Base-by-base conservation (phyloP, 2,113 vertebrate species). In the Phaetusa simplex region DNA sequence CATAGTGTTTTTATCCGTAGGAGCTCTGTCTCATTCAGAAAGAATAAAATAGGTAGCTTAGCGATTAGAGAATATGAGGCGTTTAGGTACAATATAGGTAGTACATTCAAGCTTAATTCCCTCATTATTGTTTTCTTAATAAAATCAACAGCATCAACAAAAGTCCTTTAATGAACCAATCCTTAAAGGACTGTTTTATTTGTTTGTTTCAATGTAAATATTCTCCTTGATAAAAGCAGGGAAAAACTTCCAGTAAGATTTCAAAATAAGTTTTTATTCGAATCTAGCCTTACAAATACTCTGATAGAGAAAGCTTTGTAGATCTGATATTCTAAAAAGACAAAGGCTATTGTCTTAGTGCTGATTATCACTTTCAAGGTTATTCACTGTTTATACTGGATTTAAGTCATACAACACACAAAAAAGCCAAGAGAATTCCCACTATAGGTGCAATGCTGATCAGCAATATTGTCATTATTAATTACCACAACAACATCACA, bases 381-480 rank as follows among this genome's bases (percentile, higher is more conserved):
- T 86, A 71, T 69, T 86, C 36, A 50, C 38, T 59, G 14, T 62
- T 88, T 71, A 34, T 74, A 64, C 12, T 42, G n/a, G 27, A 84
- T 86, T 91, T 74, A 95, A 93, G 36, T 76, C 56, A 72, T 20
- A 32, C 8, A 69, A 65, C 29, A 79, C 36, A 69, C 14, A 84
- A 69, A 88, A 81, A 36, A 88, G 17, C 30, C 23, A 71, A 15
- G 3, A 94, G 36, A 95, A 89, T 58, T 89, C 78, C 71, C 67
- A 67, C 50, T 49, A 59, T 36, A 66, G 45, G 23, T 74, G 32
- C 64, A 82, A 26, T n/a, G 53, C 27, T 83, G 76, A 88, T 92
- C 64, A 78, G 22, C 42, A 85, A 74, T 90, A 81, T 86, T 83
- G 58, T 74, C 64, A 42, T 90, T 81, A 92, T 88, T 93, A 95